phyloP scores from a whole-genome alignment of 2,888 invertebrate species.

The Xestoiulus laeticollis region DNA sequence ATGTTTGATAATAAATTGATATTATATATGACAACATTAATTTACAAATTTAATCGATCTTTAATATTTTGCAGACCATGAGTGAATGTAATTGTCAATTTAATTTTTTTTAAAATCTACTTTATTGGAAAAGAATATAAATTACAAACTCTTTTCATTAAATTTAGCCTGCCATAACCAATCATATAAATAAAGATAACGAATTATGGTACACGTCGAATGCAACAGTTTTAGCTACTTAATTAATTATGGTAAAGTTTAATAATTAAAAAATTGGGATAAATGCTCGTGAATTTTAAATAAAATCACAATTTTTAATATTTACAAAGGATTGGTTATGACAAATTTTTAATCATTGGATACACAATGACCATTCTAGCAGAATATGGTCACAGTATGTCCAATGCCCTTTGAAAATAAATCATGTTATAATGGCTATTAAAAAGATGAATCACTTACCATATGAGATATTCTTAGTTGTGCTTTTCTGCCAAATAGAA shows the following conservation, averaged over 20 bases:
- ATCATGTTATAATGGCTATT: neutral
- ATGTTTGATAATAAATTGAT: neutral
- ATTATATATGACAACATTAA: neutral
- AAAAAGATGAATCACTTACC: slow-evolving; percentile 56
- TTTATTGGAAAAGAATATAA: no score
- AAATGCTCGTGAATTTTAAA: no score
- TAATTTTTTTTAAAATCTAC: neutral
- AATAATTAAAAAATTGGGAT: no score
- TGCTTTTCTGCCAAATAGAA: slow-evolving; percentile 55
- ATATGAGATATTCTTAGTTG: slow-evolving; percentile 57
- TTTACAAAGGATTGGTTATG: neutral
- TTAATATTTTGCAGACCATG: no score
- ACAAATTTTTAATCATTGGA: neutral
- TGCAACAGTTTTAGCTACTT: no score
- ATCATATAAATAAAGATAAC: neutral
- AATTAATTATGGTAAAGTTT: no score
- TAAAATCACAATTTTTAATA: neutral
- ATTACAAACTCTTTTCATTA: neutral
- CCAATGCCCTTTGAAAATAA: neutral
- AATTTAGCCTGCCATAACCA: neutral
- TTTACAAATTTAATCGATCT: neutral
- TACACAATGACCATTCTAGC: neutral
- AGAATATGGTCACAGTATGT: neutral
- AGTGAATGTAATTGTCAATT: no score
- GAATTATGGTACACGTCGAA: no score